Conservation (phyloP, 2,888 invertebrate genomes). For the Melikaiella ostensackeni region DNA sequence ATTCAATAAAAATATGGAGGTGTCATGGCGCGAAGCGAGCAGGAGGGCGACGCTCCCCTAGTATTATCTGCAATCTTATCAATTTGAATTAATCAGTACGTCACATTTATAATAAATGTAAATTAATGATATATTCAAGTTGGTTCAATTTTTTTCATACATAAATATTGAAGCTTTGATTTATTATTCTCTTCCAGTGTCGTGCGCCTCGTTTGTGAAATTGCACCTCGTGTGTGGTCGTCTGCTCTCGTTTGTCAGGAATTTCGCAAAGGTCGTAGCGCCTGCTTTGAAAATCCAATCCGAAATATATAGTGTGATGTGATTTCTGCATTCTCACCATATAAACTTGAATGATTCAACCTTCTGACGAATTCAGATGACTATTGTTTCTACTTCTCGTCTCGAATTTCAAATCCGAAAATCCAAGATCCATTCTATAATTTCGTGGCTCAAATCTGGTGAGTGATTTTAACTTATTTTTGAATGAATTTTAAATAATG, state of each 20-base stretch:
- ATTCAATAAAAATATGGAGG: too few relatives aligned
- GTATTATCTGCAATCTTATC: too few relatives aligned
- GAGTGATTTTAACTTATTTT: too few relatives aligned
- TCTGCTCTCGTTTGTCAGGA: constrained; percentile 2
- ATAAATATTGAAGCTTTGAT: constrained; percentile 30
- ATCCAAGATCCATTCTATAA: too few relatives aligned
- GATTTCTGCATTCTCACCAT: background rate
- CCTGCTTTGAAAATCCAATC: constrained; percentile 24
- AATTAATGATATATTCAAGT: background rate
- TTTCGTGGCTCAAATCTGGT: too few relatives aligned
- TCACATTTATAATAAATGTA: too few relatives aligned
- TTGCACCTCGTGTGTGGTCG: constrained; percentile 9
- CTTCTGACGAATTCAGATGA: background rate
- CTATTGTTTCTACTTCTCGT: too few relatives aligned
- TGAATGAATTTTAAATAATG: too few relatives aligned
- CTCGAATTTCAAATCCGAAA: too few relatives aligned
- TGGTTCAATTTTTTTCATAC: constrained; percentile 8
- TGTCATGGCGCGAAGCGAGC: too few relatives aligned
- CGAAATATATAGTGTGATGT: background rate
- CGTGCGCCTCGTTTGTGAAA: constrained; percentile 40
- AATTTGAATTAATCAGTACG: too few relatives aligned
- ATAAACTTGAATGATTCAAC: background rate
- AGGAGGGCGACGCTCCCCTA: too few relatives aligned
- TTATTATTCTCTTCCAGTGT: constrained; percentile 45
- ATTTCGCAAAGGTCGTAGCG: background rate